phyloP scores from a whole-genome alignment of 2,888 invertebrate species.

The Andricus curvator region DNA sequence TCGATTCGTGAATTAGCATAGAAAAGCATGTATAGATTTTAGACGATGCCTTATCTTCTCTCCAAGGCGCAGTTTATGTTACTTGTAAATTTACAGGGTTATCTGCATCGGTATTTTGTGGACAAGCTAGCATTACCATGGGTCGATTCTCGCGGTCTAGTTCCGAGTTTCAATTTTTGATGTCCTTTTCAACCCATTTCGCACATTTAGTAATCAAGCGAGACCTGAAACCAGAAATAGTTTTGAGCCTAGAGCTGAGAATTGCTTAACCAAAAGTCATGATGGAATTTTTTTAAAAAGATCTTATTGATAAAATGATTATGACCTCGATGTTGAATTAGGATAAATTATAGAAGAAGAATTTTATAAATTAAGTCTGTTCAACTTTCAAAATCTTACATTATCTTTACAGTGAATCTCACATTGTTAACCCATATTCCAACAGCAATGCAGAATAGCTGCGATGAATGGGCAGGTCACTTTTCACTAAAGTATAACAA shows the following conservation, averaged over 20 bases:
- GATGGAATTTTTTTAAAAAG: not conserved
- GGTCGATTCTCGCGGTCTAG: constrained; percentile 21
- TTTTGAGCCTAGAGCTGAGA: not conserved
- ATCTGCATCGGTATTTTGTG: constrained; percentile 24
- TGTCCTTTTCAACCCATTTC: not conserved
- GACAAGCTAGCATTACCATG: constrained; percentile 1
- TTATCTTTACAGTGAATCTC: not conserved
- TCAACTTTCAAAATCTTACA: not conserved
- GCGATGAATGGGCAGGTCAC: too few relatives aligned
- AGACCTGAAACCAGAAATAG: not conserved
- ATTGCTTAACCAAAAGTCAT: not conserved
- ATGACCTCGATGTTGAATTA: too few relatives aligned
- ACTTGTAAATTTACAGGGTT: constrained; percentile 17
- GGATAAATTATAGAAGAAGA: too few relatives aligned
- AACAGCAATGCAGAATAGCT: not conserved
- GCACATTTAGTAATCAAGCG: not conserved
- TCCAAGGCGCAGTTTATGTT: not conserved
- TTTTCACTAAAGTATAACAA: too few relatives aligned
- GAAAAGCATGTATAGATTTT: not conserved
- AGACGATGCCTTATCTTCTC: constrained; percentile 18
- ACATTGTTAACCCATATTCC: not conserved
- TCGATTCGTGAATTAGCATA: not conserved
- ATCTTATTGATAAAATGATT: too few relatives aligned
- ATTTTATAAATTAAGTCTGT: not conserved
- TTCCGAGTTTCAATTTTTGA: constrained; percentile 19